These are phyloP conservation scores for Daphoenositta chrysoptera DNA, from an alignment of 2,113 vertebrate species.

Conservation along the genomic window DNA sequence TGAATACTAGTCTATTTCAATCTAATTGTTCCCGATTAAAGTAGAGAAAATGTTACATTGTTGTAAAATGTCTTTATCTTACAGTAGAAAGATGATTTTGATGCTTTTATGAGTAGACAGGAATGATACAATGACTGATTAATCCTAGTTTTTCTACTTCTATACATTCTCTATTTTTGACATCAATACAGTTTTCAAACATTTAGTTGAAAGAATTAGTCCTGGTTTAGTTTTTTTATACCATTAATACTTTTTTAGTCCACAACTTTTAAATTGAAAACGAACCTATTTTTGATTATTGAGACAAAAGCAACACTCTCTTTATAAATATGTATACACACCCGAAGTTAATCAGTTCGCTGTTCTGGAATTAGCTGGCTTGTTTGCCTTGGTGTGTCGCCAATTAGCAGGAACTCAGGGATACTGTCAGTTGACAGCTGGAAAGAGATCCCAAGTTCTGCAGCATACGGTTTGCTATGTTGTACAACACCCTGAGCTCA, in stretches of 20 bases:
- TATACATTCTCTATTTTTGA: background rate
- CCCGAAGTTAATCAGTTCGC: slow-evolving; percentile 14
- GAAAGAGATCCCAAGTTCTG: slow-evolving; percentile 40
- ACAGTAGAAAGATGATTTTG: background rate
- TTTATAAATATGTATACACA: slow-evolving; percentile 43
- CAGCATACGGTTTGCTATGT: slow-evolving; percentile 1
- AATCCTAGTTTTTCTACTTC: background rate
- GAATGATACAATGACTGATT: background rate
- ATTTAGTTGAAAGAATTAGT: background rate
- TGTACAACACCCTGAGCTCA: slow-evolving; percentile 41
- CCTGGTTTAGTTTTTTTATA: background rate
- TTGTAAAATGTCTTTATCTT: background rate
- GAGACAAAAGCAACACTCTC: background rate
- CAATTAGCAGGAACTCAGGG: slow-evolving; percentile 53
- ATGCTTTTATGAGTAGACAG: background rate
- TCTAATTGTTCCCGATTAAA: background rate
- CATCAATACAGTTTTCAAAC: background rate
- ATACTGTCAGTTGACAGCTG: slow-evolving; percentile 53
- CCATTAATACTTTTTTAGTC: background rate
- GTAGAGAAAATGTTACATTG: background rate
- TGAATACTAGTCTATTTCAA: background rate
- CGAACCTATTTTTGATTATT: background rate
- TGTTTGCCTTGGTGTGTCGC: slow-evolving; percentile 30
- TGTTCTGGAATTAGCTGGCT: slow-evolving; percentile 60
- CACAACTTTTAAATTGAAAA: background rate